Percentiles rank a stretch among this genome's conserved stretches.
Evolutionary conservation across 2,113 vertebrate species (phyloP).

Genomic region (Lepus timidus): DNA sequence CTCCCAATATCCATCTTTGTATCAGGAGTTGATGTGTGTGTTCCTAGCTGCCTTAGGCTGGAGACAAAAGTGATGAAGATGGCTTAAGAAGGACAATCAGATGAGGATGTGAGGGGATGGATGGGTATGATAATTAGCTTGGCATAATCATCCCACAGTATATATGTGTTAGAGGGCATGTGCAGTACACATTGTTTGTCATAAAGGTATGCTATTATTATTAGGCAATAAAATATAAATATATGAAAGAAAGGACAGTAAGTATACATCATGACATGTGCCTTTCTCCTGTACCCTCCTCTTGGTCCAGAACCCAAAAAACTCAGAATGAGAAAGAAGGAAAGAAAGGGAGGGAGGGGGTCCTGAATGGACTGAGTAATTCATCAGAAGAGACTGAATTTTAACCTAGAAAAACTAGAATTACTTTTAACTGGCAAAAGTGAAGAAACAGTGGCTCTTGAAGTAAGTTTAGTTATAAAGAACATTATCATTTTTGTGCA

Average conservation of each 20-base stretch:
- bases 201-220: background rate
- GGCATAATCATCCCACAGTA: background rate
- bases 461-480: background rate
- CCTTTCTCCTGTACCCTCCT: background rate
- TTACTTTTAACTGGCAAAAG: background rate
- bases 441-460: background rate
- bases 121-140: background rate
- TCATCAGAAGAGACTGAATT: background rate
- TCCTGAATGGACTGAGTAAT: background rate
- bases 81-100: background rate
- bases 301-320: background rate
- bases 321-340: background rate
- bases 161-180: background rate
- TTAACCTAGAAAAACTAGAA: background rate
- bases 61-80: background rate
- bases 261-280: fast-evolving
- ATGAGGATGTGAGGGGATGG: background rate
- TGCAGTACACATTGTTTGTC: background rate
- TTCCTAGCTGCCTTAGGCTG: background rate
- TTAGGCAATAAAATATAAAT: background rate
- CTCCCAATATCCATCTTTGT: fast-evolving
- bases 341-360: no score
- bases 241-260: background rate
- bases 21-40: background rate
- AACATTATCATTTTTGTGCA: background rate